Conservation (phyloP, 2,888 invertebrate genomes). For the Fragum sueziense region DNA sequence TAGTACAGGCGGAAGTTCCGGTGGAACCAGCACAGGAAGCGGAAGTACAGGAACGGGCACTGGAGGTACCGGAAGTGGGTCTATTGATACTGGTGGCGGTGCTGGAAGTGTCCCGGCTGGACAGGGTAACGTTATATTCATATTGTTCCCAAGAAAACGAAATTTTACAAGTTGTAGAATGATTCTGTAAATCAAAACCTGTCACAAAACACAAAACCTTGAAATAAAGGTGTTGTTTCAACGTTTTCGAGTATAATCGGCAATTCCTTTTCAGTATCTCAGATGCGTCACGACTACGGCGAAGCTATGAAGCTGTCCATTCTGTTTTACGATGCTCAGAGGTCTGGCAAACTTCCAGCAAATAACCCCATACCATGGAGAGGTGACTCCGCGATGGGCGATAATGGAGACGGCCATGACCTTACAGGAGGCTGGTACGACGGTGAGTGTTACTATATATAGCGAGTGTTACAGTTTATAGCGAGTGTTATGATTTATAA, state of each 20-base stretch:
- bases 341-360: constrained; percentile 75
- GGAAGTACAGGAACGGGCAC: not conserved
- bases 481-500: no score
- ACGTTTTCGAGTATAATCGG: no score
- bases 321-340: constrained; percentile 77
- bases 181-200: no score
- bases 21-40: not conserved
- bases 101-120: constrained; percentile 13
- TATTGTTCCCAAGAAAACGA: no score
- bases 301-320: constrained; percentile 74
- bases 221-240: no score
- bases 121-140: no score
- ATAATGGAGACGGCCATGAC: constrained; percentile 58
- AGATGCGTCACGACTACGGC: constrained; percentile 65
- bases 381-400: constrained; percentile 74
- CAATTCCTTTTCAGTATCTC: constrained; percentile 11
- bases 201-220: no score
- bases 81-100: not conserved
- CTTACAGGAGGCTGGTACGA: constrained; percentile 51
- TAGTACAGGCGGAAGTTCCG: not conserved
- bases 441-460: constrained; percentile 26
- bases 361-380: constrained; percentile 76
- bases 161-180: no score
- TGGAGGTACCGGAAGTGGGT: not conserved
- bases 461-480: no score